These are phyloP conservation scores for Axea sp. DNA, from an alignment of 2,888 invertebrate species.

Conservation along the genomic window DNA sequence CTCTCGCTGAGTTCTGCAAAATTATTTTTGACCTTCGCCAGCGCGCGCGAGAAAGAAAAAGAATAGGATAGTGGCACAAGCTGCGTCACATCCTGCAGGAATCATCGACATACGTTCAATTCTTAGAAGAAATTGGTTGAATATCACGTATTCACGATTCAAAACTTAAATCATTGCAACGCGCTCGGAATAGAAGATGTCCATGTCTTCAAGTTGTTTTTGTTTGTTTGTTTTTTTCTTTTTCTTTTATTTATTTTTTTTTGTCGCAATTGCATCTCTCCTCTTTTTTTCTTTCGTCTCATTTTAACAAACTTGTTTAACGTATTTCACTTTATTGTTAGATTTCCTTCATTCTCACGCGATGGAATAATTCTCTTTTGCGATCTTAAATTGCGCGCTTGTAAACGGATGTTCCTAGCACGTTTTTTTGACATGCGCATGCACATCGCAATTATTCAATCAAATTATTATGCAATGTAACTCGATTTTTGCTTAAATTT, in stretches of 20 bases:
- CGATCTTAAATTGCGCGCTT: slow-evolving; percentile 26
- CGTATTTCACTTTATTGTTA: slow-evolving; percentile 1
- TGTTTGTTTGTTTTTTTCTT: too few relatives aligned
- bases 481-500: slow-evolving; percentile 27
- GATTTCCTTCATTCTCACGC: slow-evolving; percentile 36
- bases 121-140: slow-evolving; percentile 38
- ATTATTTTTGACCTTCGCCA: slow-evolving; percentile 25
- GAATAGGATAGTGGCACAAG: slow-evolving; percentile 7
- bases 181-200: slow-evolving; percentile 51
- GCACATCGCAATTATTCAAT: slow-evolving; percentile 35
- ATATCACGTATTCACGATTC: slow-evolving; percentile 11
- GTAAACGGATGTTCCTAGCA: slow-evolving; percentile 19
- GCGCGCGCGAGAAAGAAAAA: slow-evolving; percentile 13
- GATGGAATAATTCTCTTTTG: slow-evolving; percentile 30
- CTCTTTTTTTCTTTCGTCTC: background rate
- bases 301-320: too few relatives aligned
- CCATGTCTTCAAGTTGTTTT: slow-evolving; percentile 49
- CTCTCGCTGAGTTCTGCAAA: slow-evolving; percentile 5
- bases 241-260: too few relatives aligned
- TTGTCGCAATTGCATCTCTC: background rate
- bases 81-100: slow-evolving; percentile 16
- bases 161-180: slow-evolving; percentile 28
- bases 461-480: slow-evolving; percentile 42
- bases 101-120: slow-evolving; percentile 12
- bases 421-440: slow-evolving; percentile 49